Conservation (phyloP, 2,888 invertebrate genomes). For the Calliscelio sp. region DNA sequence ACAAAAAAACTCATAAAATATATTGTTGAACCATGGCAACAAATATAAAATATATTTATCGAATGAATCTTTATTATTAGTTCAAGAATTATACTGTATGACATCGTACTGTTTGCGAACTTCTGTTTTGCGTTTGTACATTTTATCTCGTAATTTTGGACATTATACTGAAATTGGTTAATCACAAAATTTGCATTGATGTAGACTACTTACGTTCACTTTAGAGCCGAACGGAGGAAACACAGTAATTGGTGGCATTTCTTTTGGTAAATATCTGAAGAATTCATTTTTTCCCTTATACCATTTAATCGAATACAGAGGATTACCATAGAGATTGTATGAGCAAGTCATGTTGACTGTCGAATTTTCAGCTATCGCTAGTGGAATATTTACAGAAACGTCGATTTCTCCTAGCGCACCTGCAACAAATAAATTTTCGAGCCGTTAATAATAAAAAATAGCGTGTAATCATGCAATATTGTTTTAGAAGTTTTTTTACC, state of each 20-base stretch:
- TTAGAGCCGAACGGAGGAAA: constrained; percentile 90
- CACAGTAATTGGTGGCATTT: constrained; percentile 91
- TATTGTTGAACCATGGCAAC: too few relatives aligned
- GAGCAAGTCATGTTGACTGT: constrained; percentile 91
- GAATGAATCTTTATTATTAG: background rate
- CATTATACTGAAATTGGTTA: too few relatives aligned
- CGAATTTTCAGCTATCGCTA: constrained; percentile 90
- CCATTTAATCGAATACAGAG: constrained; percentile 93
- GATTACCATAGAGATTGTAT: constrained; percentile 91
- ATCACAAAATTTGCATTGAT: too few relatives aligned
- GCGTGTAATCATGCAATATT: background rate
- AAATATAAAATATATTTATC: background rate
- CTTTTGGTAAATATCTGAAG: constrained; percentile 93
- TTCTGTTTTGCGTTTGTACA: too few relatives aligned
- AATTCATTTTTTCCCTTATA: constrained; percentile 92
- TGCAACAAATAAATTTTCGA: constrained; percentile 72
- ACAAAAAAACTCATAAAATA: too few relatives aligned
- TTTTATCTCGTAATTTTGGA: too few relatives aligned
- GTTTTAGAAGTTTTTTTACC: background rate
- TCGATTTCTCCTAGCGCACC: constrained; percentile 87
- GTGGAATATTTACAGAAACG: constrained; percentile 90
- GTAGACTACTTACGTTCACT: constrained; percentile 92
- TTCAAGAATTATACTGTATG: too few relatives aligned
- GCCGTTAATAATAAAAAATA: background rate
- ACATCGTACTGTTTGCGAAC: too few relatives aligned